Evolutionary conservation across 1,140 invertebrate species (phyloP).

Genomic region (Hylaeus volcanicus): DNA sequence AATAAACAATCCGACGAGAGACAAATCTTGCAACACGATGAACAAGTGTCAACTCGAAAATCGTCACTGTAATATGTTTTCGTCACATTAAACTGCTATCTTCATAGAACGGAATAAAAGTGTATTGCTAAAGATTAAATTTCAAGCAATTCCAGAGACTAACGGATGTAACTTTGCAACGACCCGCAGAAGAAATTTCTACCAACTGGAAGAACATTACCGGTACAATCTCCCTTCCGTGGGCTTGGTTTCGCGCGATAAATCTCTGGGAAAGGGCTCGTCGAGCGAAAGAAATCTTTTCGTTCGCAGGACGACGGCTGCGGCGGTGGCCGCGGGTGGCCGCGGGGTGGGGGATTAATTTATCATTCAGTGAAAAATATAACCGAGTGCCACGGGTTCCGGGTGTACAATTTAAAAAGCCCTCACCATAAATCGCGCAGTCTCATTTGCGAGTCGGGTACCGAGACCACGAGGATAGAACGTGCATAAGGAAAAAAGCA

Average conservation of each 20-base stretch:
- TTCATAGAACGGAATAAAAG: no score
- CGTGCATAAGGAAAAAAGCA: constrained; percentile 17
- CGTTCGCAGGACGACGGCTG: not conserved
- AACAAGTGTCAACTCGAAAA: no score
- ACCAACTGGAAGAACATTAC: no score
- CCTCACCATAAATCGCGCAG: constrained; percentile 34
- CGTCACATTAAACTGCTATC: no score
- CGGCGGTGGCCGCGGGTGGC: not conserved
- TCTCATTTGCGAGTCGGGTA: constrained; percentile 20
- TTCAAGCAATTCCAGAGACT: no score
- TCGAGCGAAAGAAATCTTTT: constrained; percentile 31
- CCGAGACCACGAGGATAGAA: constrained; percentile 11
- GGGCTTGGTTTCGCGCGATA: constrained; percentile 31
- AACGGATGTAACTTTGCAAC: no score
- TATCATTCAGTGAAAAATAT: constrained; percentile 31
- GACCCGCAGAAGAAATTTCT: no score
- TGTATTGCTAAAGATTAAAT: no score
- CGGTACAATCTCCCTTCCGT: constrained; percentile 13
- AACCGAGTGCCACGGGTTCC: not conserved
- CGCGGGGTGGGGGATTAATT: constrained; percentile 39
- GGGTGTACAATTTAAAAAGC: constrained; percentile 36
- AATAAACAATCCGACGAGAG: no score
- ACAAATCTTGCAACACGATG: no score
- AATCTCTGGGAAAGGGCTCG: constrained; percentile 21
- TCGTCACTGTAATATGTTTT: no score